phyloP scores from a whole-genome alignment of 2,113 vertebrate genomes.

The Microcebus tavaratra region DNA sequence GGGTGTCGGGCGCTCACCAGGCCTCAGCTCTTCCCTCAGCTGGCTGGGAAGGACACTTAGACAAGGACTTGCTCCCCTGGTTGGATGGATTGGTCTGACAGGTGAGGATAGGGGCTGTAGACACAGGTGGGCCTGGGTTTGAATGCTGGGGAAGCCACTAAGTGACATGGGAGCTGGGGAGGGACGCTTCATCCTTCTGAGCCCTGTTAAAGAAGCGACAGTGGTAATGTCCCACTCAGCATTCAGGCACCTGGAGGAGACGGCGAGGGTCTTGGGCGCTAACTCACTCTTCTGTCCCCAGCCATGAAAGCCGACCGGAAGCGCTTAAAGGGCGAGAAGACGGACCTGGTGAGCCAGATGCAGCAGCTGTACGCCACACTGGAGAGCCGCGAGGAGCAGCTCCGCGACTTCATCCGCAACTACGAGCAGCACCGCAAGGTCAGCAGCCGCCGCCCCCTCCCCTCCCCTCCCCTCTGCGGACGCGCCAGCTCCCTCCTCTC shows the following conservation, averaged over 20 bases:
- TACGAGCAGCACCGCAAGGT: constrained; percentile 99
- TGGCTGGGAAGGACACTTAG: neutral
- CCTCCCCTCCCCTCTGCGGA: neutral
- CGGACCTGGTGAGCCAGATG: constrained; percentile 98
- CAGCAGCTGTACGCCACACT: constrained; percentile 98
- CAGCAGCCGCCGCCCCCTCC: neutral
- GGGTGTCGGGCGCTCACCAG: neutral
- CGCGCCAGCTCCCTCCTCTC: neutral
- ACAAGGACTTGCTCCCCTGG: too few species aligned
- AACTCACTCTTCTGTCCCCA: constrained; percentile 64
- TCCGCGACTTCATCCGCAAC: constrained; percentile 98
- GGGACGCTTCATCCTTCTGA: neutral
- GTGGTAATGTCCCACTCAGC: neutral
- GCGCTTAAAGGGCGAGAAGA: constrained; percentile 95
- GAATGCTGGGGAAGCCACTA: neutral
- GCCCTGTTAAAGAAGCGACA: neutral
- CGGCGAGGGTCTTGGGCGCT: neutral
- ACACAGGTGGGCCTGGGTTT: neutral
- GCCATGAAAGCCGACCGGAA: constrained; percentile 99
- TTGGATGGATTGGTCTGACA: neutral
- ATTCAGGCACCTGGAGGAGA: neutral
- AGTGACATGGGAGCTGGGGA: neutral
- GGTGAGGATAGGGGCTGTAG: neutral
- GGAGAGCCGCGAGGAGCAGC: constrained; percentile 98
- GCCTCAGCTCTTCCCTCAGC: neutral